A percentile compares a stretch with the other conserved stretches of the same genome.
phyloP scores from a whole-genome alignment of 1,140 invertebrate species.

The Drosophila willistoni region DNA sequence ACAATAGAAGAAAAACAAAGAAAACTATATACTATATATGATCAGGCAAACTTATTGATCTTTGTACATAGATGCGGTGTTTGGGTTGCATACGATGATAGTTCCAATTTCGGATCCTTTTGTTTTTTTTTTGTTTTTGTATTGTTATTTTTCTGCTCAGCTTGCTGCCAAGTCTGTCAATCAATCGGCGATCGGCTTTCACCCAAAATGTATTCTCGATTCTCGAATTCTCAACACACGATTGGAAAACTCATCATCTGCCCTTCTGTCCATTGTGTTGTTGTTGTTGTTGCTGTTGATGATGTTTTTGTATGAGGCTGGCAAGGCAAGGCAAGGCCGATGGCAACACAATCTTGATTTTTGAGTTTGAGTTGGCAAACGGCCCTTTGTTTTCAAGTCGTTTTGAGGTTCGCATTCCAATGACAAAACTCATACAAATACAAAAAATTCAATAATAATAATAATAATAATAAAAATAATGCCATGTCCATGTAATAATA shows the following conservation, averaged over 20 bases:
- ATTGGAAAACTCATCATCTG: constrained; percentile 40
- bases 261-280: constrained; percentile 26
- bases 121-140: constrained; percentile 23
- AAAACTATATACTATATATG: neutral
- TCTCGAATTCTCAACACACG: neutral
- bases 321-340: constrained; percentile 37
- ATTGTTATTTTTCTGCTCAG: constrained; percentile 6
- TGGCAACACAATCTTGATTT: constrained; percentile 50
- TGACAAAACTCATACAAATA: neutral
- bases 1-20: neutral
- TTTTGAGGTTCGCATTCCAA: constrained; percentile 10
- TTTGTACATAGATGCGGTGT: constrained; percentile 24
- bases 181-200: constrained; percentile 45
- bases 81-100: constrained; percentile 34
- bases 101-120: constrained; percentile 50
- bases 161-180: constrained; percentile 40
- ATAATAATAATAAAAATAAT: constrained; percentile 20
- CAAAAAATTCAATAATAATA: neutral
- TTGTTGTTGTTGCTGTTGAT: neutral
- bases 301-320: constrained; percentile 35
- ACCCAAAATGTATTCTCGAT: constrained; percentile 37
- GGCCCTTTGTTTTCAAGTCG: constrained; percentile 8
- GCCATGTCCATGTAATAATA: no score
- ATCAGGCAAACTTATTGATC: constrained; percentile 28
- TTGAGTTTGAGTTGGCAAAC: constrained; percentile 11